These are phyloP conservation scores for Brachionus paranguensis DNA, from an alignment of 1,140 invertebrate genomes.

Conservation along the genomic window DNA sequence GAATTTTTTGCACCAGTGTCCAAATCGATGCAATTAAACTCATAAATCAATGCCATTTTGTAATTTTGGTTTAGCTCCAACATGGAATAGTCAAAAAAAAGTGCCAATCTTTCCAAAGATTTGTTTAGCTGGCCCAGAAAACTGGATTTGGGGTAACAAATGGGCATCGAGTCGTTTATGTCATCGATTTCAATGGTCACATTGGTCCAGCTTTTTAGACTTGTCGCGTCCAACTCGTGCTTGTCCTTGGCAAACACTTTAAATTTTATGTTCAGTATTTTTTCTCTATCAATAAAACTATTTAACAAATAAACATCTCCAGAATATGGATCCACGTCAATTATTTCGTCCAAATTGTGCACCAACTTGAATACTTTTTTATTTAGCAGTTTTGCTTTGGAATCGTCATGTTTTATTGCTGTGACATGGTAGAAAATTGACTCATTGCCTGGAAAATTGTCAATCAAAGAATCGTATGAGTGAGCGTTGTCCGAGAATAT, in stretches of 20 bases:
- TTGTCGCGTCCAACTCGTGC: background rate
- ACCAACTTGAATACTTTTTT: background rate
- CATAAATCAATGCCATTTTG: background rate
- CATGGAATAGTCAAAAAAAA: background rate
- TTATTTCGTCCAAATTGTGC: background rate
- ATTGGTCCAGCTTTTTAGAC: background rate
- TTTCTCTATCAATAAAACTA: background rate
- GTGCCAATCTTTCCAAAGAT: background rate
- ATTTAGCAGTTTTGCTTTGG: background rate
- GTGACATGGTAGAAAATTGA: background rate
- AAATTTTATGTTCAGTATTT: conserved; percentile 13
- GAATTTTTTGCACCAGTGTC: background rate
- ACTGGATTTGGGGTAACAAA: background rate
- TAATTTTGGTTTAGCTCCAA: background rate
- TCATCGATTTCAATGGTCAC: conserved; percentile 4
- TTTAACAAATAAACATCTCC: background rate
- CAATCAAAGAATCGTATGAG: background rate
- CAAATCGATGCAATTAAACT: conserved; percentile 12
- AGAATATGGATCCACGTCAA: background rate
- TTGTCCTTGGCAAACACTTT: background rate
- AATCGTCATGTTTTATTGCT: background rate
- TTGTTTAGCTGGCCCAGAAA: background rate
- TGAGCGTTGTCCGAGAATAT: background rate
- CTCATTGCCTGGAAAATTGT: background rate
- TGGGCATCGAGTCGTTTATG: background rate